These are phyloP conservation scores for Steinernema feltiae DNA, from an alignment of 1,140 invertebrate species.

Conservation along the genomic window DNA sequence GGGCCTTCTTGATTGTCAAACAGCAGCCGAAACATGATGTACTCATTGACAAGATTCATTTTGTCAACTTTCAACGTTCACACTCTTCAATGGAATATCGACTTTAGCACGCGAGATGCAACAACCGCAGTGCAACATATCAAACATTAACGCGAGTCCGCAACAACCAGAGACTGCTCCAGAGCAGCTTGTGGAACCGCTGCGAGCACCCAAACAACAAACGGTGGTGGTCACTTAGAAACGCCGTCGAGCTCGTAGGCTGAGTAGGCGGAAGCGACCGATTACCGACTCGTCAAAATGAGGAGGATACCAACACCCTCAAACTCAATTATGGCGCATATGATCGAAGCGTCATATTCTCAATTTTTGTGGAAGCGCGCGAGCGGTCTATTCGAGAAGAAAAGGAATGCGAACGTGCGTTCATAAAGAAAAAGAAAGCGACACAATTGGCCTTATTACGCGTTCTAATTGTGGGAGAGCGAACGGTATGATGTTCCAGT, in stretches of 20 bases:
- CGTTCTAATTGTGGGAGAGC: constrained; percentile 7
- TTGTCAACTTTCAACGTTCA: constrained; percentile 19
- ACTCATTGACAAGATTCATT: constrained; percentile 35
- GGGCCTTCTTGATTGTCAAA: constrained; percentile 28
- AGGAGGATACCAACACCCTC: neutral
- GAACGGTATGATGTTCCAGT: too few relatives aligned
- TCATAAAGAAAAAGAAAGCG: neutral
- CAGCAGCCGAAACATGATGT: constrained; percentile 40
- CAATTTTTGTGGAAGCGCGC: neutral
- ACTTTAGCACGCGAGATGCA: neutral
- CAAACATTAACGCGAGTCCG: neutral
- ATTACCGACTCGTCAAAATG: neutral
- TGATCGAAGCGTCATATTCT: neutral
- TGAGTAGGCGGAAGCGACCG: neutral
- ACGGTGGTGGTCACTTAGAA: neutral
- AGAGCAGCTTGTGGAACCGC: too few relatives aligned
- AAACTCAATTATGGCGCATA: constrained; percentile 6
- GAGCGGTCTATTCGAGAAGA: neutral
- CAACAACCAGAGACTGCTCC: neutral
- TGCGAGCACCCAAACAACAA: too few relatives aligned
- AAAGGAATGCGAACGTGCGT: neutral
- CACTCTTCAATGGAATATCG: neutral
- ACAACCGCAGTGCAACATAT: too few relatives aligned
- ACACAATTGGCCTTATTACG: constrained; percentile 13
- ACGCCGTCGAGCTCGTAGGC: neutral